Conservation (phyloP, 1,140 invertebrate genomes). For the Drosophila guanche region DNA sequence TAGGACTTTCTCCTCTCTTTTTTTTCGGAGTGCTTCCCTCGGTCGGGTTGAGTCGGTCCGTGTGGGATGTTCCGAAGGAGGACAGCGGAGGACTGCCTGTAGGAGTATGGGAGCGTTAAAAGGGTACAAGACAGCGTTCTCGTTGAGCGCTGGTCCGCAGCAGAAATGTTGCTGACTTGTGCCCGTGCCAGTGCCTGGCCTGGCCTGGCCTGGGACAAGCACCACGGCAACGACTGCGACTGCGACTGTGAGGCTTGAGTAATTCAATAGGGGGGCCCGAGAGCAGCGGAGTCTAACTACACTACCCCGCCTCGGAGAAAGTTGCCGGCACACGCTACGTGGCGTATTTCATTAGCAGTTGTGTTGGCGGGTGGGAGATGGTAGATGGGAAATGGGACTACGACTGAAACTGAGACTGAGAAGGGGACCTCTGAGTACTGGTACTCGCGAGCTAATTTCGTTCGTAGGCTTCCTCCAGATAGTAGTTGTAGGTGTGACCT, state of each 20-base stretch:
- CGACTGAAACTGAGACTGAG: background rate
- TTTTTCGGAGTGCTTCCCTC: conserved; percentile 47
- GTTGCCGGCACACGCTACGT: conserved; percentile 66
- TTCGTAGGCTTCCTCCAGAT: conserved; percentile 37
- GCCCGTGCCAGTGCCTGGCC: conserved; percentile 38
- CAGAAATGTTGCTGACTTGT: conserved; percentile 79
- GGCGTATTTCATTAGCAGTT: conserved; percentile 78
- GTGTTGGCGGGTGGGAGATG: conserved; percentile 39
- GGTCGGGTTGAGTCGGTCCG: conserved; percentile 9
- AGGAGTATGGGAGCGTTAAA: conserved; percentile 56
- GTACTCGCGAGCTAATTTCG: conserved; percentile 42
- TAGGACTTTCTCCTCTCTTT: conserved; percentile 42
- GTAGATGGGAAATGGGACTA: conserved; percentile 21
- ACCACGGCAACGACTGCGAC: conserved; percentile 27
- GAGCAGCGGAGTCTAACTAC: conserved; percentile 32
- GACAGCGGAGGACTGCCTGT: conserved; percentile 7
- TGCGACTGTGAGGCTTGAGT: conserved; percentile 59
- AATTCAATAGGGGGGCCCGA: conserved; percentile 68
- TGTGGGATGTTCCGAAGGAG: conserved; percentile 26
- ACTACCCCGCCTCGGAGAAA: conserved; percentile 35
- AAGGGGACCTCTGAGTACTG: conserved; percentile 20
- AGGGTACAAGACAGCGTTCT: conserved; percentile 70
- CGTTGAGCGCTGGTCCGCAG: conserved; percentile 33
- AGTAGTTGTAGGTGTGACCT: conserved; percentile 37
- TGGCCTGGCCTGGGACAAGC: conserved; percentile 9